Evolutionary conservation across 2,113 vertebrate species (phyloP).

Genomic region (Dromas ardeola): DNA sequence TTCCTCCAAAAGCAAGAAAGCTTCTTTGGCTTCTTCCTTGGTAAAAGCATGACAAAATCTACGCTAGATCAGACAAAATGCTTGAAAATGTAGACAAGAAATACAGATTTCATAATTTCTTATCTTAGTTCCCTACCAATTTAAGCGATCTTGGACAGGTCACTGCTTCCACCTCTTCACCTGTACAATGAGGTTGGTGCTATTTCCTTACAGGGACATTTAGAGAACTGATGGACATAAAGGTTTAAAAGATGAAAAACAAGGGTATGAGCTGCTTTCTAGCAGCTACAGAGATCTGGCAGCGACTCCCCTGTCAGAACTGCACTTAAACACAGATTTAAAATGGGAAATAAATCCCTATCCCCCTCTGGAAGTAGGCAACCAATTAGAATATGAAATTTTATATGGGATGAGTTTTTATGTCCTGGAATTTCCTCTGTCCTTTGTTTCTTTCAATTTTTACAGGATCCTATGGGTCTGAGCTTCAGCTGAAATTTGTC

Average conservation of each 20-base stretch:
- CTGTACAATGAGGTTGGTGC: too few relatives aligned
- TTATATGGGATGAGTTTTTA: background rate
- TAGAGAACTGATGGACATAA: background rate
- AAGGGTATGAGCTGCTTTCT: background rate
- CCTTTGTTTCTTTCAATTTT: background rate
- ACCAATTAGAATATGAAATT: background rate
- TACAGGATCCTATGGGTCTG: background rate
- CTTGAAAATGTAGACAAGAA: accelerated
- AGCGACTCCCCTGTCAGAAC: background rate
- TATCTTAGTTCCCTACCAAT: background rate
- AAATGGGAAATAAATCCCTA: background rate
- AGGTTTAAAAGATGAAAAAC: background rate
- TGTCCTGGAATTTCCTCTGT: background rate
- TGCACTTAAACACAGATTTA: background rate
- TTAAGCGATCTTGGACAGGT: background rate
- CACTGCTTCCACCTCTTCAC: background rate
- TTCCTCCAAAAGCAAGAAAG: background rate
- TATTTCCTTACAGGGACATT: background rate
- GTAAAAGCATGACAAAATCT: background rate
- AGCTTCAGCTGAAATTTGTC: background rate
- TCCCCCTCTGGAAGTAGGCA: background rate
- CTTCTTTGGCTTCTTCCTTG: background rate
- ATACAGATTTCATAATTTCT: background rate
- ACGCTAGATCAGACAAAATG: background rate
- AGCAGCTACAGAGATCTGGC: background rate